Evolutionary conservation across 2,113 vertebrate genomes (phyloP).

Genomic region (Macrotis lagotis): DNA sequence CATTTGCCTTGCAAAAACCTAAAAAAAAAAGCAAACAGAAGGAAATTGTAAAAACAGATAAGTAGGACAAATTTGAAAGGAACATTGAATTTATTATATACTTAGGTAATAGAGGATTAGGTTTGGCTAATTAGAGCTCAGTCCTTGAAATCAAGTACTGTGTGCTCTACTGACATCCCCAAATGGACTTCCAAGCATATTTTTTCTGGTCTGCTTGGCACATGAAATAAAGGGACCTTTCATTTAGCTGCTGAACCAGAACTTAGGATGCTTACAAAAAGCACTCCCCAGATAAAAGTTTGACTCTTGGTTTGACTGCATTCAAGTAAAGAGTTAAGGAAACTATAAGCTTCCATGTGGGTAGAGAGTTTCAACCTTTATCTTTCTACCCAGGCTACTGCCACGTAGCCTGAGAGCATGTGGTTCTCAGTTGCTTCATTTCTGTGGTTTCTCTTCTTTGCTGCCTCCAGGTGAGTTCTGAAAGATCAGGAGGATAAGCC

Average conservation of each 20-base stretch:
- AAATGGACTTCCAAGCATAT: not conserved
- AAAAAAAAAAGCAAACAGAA: too few relatives aligned
- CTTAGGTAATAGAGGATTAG: too few relatives aligned
- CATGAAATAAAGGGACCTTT: not conserved
- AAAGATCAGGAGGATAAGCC: not conserved
- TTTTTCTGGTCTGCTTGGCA: not conserved
- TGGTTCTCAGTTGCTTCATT: not conserved
- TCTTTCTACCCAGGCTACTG: not conserved
- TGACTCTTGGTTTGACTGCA: not conserved
- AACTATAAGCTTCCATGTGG: not conserved
- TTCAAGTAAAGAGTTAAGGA: not conserved
- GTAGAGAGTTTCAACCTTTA: not conserved
- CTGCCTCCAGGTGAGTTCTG: not conserved
- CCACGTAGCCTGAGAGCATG: not conserved
- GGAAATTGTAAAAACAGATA: not conserved
- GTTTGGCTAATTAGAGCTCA: not conserved
- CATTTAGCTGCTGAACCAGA: not conserved
- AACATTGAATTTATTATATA: not conserved
- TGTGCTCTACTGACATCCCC: not conserved
- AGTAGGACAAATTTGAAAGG: not conserved
- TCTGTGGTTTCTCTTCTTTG: not conserved
- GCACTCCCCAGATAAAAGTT: not conserved
- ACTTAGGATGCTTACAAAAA: not conserved
- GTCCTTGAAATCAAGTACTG: not conserved
- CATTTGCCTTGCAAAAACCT: too few relatives aligned